Percentiles rank a stretch among this genome's conserved stretches.
These are phyloP conservation scores for Pyralis farinalis DNA, from an alignment of 2,888 invertebrate species.

Conservation along the genomic window DNA sequence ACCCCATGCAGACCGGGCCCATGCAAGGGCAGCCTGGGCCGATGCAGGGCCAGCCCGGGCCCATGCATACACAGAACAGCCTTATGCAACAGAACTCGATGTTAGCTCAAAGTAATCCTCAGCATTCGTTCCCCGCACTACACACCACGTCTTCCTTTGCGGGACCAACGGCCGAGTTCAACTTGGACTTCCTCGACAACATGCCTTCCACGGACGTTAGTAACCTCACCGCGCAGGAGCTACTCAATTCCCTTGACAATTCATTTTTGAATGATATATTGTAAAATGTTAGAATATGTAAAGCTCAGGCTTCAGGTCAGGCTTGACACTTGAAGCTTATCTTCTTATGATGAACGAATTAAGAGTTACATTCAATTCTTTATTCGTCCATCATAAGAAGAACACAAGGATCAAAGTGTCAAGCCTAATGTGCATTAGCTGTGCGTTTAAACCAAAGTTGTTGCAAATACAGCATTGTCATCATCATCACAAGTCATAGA, in stretches of 20 bases:
- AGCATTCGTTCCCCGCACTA: slow-evolving; percentile 51
- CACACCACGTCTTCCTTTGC: slow-evolving; percentile 68
- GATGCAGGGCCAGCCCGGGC: slow-evolving; percentile 37
- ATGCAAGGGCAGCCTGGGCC: slow-evolving; percentile 38
- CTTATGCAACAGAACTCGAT: slow-evolving; percentile 42
- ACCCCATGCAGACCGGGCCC: slow-evolving; percentile 39
- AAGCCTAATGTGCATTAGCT: too few species aligned
- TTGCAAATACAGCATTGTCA: too few species aligned
- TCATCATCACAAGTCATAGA: too few species aligned
- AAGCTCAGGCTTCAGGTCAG: background rate
- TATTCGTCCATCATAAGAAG: too few species aligned
- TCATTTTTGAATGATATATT: slow-evolving; percentile 86
- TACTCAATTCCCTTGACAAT: slow-evolving; percentile 91
- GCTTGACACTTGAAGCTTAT: too few species aligned
- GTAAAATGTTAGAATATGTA: slow-evolving; percentile 32
- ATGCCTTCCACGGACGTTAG: slow-evolving; percentile 88
- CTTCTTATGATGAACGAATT: too few species aligned
- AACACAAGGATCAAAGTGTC: too few species aligned
- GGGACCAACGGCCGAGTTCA: slow-evolving; percentile 84
- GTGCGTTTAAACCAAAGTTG: too few species aligned
- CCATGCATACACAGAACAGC: slow-evolving; percentile 33
- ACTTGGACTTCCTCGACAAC: slow-evolving; percentile 92
- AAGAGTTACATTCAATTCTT: too few species aligned
- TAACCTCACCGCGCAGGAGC: slow-evolving; percentile 90
- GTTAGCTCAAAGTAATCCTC: slow-evolving; percentile 32